These are phyloP conservation scores for Drosophila takahashii DNA, from an alignment of 1,140 invertebrate species.

Conservation along the genomic window DNA sequence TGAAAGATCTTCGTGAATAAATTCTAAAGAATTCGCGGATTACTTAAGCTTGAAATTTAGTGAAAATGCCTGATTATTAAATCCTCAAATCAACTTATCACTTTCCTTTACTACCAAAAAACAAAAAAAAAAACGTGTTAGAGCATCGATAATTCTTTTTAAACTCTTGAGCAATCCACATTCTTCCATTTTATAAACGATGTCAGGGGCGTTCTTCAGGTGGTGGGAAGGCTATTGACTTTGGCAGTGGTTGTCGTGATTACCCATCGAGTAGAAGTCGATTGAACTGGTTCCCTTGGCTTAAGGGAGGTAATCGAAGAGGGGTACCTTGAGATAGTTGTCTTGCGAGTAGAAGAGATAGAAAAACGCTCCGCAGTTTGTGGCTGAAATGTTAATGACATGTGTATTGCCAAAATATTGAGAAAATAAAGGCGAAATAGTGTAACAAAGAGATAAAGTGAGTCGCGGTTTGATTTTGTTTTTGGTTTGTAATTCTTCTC, in stretches of 20 bases:
- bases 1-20: too few relatives aligned
- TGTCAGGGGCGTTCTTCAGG: conserved; percentile 10
- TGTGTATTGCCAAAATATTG: conserved; percentile 14
- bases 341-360: conserved; percentile 10
- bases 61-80: too few relatives aligned
- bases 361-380: conserved; percentile 32
- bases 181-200: conserved; percentile 1
- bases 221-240: conserved; percentile 14
- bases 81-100: too few relatives aligned
- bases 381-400: conserved; percentile 52
- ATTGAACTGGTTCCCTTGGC: conserved; percentile 20
- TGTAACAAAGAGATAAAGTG: conserved; percentile 11
- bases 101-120: not conserved
- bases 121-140: not conserved
- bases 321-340: conserved; percentile 1
- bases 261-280: conserved; percentile 4
- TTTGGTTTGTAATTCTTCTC: conserved; percentile 42
- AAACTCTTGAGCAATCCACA: not conserved
- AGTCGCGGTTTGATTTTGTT: conserved; percentile 8
- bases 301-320: not conserved
- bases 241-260: conserved; percentile 4
- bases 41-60: too few relatives aligned
- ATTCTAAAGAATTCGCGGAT: too few relatives aligned
- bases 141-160: not conserved
- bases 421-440: not conserved